Evolutionary conservation across 1,140 invertebrate genomes (phyloP).

Genomic region (Drosophila lowei): DNA sequence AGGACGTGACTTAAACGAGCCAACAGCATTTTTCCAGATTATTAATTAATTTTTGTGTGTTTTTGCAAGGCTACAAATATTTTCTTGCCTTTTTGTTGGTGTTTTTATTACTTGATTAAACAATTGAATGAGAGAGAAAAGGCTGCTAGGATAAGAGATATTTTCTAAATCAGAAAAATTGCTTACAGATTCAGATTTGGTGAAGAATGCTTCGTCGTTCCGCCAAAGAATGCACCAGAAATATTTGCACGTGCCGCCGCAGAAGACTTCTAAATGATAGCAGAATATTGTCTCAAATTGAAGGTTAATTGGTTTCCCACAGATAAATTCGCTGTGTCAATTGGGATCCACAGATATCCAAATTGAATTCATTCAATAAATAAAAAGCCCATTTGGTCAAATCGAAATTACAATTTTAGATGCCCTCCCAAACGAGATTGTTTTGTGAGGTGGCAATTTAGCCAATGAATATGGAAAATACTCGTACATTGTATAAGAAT

Average conservation of each 20-base stretch:
- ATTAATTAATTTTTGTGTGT: too few relatives aligned
- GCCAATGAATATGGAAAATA: slow-evolving; percentile 17
- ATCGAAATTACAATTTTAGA: slow-evolving; percentile 29
- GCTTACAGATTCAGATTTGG: too few relatives aligned
- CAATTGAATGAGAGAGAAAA: not conserved
- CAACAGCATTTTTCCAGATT: slow-evolving; percentile 46
- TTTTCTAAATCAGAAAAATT: too few relatives aligned
- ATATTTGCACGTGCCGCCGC: slow-evolving; percentile 39
- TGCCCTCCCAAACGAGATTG: slow-evolving; percentile 7
- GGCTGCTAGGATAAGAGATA: too few relatives aligned
- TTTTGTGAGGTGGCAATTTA: slow-evolving; percentile 26
- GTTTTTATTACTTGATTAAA: not conserved
- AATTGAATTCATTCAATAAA: slow-evolving; percentile 44
- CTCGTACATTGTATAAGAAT: slow-evolving; percentile 24
- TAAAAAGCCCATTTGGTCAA: slow-evolving; percentile 15
- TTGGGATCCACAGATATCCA: slow-evolving; percentile 19
- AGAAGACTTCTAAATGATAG: slow-evolving; percentile 5
- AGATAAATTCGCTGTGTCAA: slow-evolving; percentile 33
- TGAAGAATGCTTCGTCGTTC: too few relatives aligned
- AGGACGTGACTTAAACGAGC: slow-evolving; percentile 41
- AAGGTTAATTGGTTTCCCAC: slow-evolving; percentile 60
- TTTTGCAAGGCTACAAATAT: not conserved
- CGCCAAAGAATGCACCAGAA: slow-evolving; percentile 11
- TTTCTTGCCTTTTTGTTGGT: not conserved
- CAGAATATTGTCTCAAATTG: slow-evolving; percentile 28